phyloP scores from a whole-genome alignment of 2,797 vertebrate genomes.

The Novumbra hubbsi region DNA sequence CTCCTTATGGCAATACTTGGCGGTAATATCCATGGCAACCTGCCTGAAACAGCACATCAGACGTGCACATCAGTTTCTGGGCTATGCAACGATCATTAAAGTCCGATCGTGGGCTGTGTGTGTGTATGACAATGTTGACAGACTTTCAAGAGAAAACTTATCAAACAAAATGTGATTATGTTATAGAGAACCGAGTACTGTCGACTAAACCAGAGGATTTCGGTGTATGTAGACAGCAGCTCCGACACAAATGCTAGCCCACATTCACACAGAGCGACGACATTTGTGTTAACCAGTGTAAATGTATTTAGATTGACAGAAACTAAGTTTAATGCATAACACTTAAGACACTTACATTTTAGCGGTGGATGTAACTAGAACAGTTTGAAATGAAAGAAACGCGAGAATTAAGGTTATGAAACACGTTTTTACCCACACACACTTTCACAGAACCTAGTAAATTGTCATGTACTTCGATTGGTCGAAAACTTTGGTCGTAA shows the following conservation, averaged over 20 bases:
- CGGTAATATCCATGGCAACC: conserved; percentile 87
- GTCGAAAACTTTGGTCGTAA: conserved; percentile 15
- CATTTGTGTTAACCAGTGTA: not conserved
- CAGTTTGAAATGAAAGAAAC: conserved; percentile 5
- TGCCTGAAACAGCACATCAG: conserved; percentile 72
- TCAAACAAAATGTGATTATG: no score
- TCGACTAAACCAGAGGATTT: no score
- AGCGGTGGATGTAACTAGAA: not conserved
- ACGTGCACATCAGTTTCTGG: not conserved
- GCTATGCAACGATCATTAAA: not conserved
- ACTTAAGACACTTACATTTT: conserved; percentile 42
- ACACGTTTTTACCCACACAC: conserved; percentile 13
- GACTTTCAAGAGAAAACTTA: no score
- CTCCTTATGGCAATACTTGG: conserved; percentile 83
- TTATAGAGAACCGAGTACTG: no score
- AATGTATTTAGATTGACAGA: not conserved
- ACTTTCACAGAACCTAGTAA: no score
- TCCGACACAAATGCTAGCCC: no score
- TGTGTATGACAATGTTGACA: not conserved
- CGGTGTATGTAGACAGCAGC: no score
- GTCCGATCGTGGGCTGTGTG: not conserved
- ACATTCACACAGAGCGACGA: no score
- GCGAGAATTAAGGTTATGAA: conserved; percentile 51
- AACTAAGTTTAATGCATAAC: not conserved
- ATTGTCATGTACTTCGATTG: conserved; percentile 38